Conservation (phyloP, 2,113 vertebrate species). For the Narcine bancroftii region DNA sequence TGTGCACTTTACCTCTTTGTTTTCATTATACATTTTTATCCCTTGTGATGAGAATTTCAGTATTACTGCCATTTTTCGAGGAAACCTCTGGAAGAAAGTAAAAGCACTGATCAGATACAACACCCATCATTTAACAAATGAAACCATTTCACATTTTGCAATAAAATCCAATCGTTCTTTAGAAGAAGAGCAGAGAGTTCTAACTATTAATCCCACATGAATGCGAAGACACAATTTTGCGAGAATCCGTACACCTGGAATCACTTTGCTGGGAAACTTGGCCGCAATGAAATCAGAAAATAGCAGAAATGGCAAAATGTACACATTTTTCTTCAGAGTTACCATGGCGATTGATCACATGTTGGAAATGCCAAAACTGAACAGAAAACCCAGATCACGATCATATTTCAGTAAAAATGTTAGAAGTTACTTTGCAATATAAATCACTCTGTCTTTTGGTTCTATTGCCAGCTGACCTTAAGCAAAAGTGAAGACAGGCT, state of each 20-base stretch:
- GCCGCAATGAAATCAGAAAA: not conserved
- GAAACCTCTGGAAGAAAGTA: constrained; percentile 58
- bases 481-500: not conserved
- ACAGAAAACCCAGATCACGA: not conserved
- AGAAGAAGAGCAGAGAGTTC: not conserved
- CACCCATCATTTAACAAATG: not conserved
- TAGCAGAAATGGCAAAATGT: not conserved
- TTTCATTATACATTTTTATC: constrained; percentile 79
- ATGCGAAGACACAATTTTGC: not conserved
- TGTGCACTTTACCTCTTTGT: constrained; percentile 63
- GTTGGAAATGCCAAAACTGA: not conserved
- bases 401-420: not conserved
- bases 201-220: not conserved
- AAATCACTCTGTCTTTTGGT: not conserved
- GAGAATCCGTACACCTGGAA: not conserved
- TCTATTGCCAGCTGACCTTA: not conserved
- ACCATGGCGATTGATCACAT: not conserved
- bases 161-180: not conserved
- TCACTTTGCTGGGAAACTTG: not conserved
- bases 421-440: not conserved
- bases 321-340: not conserved
- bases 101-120: not conserved
- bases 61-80: constrained; percentile 60
- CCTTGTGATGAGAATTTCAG: constrained; percentile 83
- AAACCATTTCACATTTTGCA: not conserved